These are phyloP conservation scores for Neolamprologus kungweensis DNA, from an alignment of 2,113 vertebrate species.

Conservation along the genomic window DNA sequence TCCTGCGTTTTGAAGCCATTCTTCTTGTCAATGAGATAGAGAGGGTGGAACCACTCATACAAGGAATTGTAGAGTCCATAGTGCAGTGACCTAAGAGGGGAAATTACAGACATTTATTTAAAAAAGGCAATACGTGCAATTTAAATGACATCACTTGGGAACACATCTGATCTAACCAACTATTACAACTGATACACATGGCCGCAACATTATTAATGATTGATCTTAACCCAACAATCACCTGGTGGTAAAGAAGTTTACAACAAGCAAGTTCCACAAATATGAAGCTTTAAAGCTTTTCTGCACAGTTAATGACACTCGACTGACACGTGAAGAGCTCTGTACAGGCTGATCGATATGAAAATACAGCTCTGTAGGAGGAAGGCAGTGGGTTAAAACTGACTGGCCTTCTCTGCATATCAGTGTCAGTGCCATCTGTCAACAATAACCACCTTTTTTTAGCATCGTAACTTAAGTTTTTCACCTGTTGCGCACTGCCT, in stretches of 20 bases:
- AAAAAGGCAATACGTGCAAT: background rate
- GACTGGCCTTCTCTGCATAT: background rate
- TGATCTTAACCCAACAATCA: background rate
- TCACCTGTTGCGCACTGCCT: constrained; percentile 81
- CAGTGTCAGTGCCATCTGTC: background rate
- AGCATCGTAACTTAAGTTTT: background rate
- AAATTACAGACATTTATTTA: background rate
- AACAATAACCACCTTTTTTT: background rate
- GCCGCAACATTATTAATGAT: background rate
- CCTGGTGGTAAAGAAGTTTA: background rate
- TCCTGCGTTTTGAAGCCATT: constrained; percentile 81
- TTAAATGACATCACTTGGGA: background rate
- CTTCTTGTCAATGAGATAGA: constrained; percentile 86
- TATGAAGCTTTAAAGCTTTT: background rate
- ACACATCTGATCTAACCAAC: background rate
- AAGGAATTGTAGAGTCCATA: constrained; percentile 92
- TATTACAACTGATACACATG: background rate
- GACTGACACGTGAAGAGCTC: background rate
- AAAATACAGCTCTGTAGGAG: background rate
- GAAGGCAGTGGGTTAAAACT: background rate
- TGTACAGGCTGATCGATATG: background rate
- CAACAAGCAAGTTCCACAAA: background rate
- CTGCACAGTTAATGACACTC: background rate
- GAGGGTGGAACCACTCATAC: constrained; percentile 91
- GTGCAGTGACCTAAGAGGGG: constrained; percentile 73